These are phyloP conservation scores for Thripadectes ignobilis DNA, from an alignment of 2,797 vertebrate species.

Conservation along the genomic window DNA sequence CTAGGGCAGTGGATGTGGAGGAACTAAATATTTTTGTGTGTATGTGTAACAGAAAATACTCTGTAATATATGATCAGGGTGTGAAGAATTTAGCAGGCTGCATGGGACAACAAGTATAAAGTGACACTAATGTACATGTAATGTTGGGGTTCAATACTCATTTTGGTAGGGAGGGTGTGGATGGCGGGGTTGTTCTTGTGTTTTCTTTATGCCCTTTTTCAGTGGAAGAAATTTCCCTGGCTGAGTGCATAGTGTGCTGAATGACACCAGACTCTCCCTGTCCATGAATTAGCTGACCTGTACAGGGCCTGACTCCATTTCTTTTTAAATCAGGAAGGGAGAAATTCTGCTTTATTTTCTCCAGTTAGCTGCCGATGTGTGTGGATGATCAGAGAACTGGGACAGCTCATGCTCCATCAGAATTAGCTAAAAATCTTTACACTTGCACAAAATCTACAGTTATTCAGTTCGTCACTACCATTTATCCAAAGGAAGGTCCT, in stretches of 20 bases:
- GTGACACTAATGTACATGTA: neutral
- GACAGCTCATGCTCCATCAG: neutral
- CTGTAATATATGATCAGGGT: constrained; percentile 33
- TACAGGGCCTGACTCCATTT: neutral
- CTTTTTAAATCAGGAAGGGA: neutral
- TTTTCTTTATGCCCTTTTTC: neutral
- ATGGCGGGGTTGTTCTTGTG: neutral
- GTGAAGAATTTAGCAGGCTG: constrained; percentile 40
- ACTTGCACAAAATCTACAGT: neutral
- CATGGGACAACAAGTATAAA: neutral
- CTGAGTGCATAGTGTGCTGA: neutral
- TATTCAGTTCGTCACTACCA: neutral
- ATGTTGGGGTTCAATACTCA: neutral
- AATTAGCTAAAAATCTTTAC: neutral
- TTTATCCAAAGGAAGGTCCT: neutral
- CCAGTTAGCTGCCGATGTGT: neutral
- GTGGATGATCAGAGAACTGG: neutral
- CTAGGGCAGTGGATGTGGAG: neutral
- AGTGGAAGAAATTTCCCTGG: neutral
- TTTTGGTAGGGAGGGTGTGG: neutral
- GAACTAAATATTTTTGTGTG: neutral
- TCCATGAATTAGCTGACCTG: neutral
- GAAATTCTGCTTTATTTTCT: neutral
- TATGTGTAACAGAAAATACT: neutral
- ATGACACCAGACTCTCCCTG: neutral